A percentile compares a stretch with the other conserved stretches of the same genome.
Evolutionary conservation across 2,888 invertebrate genomes (phyloP).

Genomic region (Trichopoda pennipes): DNA sequence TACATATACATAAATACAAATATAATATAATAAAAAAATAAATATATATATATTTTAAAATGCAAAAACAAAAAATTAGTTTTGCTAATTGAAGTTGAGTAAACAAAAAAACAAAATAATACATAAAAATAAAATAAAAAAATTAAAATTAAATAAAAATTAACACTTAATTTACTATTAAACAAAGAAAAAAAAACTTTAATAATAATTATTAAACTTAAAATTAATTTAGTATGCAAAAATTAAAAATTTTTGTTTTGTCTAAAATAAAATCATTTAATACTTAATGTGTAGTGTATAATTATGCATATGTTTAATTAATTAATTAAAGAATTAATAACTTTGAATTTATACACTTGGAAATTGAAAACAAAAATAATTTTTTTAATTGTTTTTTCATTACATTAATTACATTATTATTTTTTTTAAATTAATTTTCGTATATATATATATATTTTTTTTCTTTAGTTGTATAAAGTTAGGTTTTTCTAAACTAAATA

Average conservation of each 20-base stretch:
- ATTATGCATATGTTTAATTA: constrained; percentile 48
- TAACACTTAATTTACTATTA: constrained; percentile 51
- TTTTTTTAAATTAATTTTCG: constrained; percentile 46
- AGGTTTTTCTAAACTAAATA: constrained; percentile 64
- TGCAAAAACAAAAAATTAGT: constrained; percentile 54
- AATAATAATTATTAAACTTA: constrained; percentile 52
- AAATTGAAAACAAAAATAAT: constrained; percentile 29
- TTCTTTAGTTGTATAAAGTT: constrained; percentile 68
- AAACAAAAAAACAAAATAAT: constrained; percentile 20
- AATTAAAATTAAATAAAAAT: no score
- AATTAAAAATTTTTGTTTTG: constrained; percentile 67
- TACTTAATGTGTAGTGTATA: constrained; percentile 54
- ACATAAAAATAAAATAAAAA: constrained; percentile 28
- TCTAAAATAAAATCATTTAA: constrained; percentile 56
- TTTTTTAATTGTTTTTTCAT: constrained; percentile 45
- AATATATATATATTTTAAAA: constrained; percentile 26
- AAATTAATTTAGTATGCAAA: constrained; percentile 61
- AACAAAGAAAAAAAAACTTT: constrained; percentile 29
- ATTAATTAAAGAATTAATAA: constrained; percentile 45
- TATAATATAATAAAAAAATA: constrained; percentile 17
- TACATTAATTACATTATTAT: constrained; percentile 38
- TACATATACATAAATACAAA: constrained; percentile 30
- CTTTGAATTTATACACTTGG: constrained; percentile 57
- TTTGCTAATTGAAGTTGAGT: constrained; percentile 52
- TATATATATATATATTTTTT: constrained; percentile 8